Evolutionary conservation across 1,140 invertebrate species (phyloP).

Genomic region (Bombus pyrosoma): DNA sequence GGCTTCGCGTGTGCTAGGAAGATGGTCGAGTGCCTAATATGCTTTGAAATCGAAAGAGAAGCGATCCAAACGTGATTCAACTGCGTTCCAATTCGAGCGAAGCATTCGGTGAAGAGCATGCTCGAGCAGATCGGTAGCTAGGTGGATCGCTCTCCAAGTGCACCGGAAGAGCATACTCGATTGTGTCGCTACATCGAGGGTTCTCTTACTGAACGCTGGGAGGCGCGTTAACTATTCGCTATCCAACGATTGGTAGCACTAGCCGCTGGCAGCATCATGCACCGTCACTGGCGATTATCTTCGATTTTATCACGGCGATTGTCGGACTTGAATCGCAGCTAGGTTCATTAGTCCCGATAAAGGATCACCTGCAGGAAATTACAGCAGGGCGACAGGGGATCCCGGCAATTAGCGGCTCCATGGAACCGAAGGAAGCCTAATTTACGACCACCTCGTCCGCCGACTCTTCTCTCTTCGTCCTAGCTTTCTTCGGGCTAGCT

Average conservation of each 20-base stretch:
- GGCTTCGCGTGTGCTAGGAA: not conserved
- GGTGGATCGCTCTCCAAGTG: conserved; percentile 49
- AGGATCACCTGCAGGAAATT: conserved; percentile 46
- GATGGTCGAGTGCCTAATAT: not conserved
- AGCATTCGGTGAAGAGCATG: conserved; percentile 29
- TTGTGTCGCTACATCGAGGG: conserved; percentile 51
- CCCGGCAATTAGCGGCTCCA: conserved; percentile 49
- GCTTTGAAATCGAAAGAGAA: conserved; percentile 6
- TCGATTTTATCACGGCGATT: conserved; percentile 49
- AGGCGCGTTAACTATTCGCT: not conserved
- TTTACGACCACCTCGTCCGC: conserved; percentile 33
- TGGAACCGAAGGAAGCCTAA: conserved; percentile 20
- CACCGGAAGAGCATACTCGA: conserved; percentile 43
- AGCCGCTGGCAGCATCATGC: not conserved
- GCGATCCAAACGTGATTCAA: not conserved
- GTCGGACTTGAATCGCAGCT: conserved; percentile 35
- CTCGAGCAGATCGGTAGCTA: conserved; percentile 41
- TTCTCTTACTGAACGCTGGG: conserved; percentile 4
- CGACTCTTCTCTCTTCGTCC: not conserved
- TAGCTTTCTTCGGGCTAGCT: not conserved
- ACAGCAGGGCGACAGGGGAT: conserved; percentile 2
- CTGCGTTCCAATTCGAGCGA: conserved; percentile 33
- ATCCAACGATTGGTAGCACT: not conserved
- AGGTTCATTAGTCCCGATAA: conserved; percentile 55
- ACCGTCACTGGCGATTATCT: conserved; percentile 41